Evolutionary conservation across 1,140 invertebrate species (phyloP).

Genomic region (Zaprionus capensis): DNA sequence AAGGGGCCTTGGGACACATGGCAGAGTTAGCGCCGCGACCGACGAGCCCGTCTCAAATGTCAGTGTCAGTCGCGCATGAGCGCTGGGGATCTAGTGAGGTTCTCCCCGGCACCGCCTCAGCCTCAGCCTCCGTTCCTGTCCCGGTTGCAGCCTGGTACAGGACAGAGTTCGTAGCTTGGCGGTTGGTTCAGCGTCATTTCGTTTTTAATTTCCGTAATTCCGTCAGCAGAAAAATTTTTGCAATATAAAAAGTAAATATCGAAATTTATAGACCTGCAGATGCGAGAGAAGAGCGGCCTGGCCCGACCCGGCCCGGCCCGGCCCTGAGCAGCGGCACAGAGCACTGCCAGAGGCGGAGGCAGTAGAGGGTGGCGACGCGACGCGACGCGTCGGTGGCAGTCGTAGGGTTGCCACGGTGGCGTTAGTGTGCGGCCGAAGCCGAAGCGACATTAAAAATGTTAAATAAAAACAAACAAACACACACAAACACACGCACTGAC

Average conservation of each 20-base stretch:
- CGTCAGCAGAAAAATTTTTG: slow-evolving; percentile 84
- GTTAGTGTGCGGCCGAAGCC: slow-evolving; percentile 67
- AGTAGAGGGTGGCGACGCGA: neutral
- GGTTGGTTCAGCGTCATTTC: slow-evolving; percentile 77
- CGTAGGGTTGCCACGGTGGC: slow-evolving; percentile 22
- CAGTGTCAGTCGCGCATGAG: slow-evolving; percentile 71
- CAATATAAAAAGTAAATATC: slow-evolving; percentile 84
- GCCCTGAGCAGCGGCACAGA: neutral
- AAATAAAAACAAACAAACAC: slow-evolving; percentile 83
- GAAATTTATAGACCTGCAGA: slow-evolving; percentile 84
- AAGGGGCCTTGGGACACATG: neutral
- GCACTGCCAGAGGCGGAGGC: neutral
- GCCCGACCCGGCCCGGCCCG: no score
- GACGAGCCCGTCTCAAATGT: slow-evolving; percentile 49
- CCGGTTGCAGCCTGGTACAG: slow-evolving; percentile 3
- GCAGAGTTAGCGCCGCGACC: neutral
- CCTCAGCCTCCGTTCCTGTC: neutral
- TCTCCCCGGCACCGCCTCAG: neutral
- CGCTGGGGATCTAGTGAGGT: slow-evolving; percentile 16
- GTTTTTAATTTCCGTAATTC: slow-evolving; percentile 85
- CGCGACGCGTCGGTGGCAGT: neutral
- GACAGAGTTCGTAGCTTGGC: slow-evolving; percentile 1
- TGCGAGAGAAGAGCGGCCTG: slow-evolving; percentile 42
- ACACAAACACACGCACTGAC: slow-evolving; percentile 61
- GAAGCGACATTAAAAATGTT: slow-evolving; percentile 82